These are phyloP conservation scores for Salvelinus fontinalis DNA, from an alignment of 2,113 vertebrate genomes.

Conservation along the genomic window DNA sequence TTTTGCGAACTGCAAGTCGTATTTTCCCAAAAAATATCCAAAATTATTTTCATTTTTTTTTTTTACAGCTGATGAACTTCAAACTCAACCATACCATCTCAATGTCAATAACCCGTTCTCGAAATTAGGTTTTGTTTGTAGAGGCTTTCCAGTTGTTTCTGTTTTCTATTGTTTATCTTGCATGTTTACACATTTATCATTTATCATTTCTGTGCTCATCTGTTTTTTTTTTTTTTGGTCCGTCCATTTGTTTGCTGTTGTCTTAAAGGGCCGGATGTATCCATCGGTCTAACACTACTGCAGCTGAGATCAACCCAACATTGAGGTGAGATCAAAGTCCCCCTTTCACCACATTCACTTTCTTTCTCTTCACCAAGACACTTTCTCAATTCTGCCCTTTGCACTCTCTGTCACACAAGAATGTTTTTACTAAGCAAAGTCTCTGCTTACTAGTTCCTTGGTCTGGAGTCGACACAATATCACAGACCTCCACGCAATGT, in stretches of 20 bases:
- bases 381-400: not conserved
- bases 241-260: slow-evolving; percentile 26
- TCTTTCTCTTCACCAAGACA: not conserved
- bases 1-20: not conserved
- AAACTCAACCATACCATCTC: too few species aligned
- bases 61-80: not conserved
- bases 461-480: not conserved
- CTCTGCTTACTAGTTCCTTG: not conserved
- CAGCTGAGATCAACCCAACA: slow-evolving; percentile 57
- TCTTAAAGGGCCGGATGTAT: slow-evolving; percentile 52
- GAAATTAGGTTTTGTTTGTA: not conserved
- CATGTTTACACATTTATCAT: not conserved
- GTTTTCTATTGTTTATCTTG: slow-evolving; percentile 2
- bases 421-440: not conserved
- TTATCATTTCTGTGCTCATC: slow-evolving; percentile 5
- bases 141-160: not conserved
- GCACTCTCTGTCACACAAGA: not conserved
- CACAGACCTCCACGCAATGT: not conserved
- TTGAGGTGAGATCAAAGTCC: slow-evolving; percentile 39
- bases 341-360: not conserved
- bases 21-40: too few species aligned
- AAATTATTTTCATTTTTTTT: not conserved
- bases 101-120: not conserved
- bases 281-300: slow-evolving; percentile 59
- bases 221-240: not conserved